Percentiles rank a stretch among this genome's conserved stretches.
phyloP scores from a whole-genome alignment of 2,797 vertebrate genomes.

The Chrosomus eos region DNA sequence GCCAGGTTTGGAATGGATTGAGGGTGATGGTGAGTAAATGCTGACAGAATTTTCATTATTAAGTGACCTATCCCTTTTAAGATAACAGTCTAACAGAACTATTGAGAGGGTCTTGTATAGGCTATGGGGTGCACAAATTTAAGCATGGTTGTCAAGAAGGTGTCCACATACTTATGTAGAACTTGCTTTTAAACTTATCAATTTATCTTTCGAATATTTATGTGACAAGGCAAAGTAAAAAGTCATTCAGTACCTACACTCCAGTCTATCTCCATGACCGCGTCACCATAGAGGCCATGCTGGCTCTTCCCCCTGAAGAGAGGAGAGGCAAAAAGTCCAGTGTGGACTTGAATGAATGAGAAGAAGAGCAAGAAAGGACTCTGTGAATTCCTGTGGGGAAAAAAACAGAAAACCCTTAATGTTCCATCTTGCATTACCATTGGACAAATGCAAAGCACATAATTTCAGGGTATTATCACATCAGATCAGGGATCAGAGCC shows the following conservation, averaged over 20 bases:
- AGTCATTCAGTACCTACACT: constrained; percentile 80
- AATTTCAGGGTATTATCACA: neutral
- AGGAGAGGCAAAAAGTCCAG: constrained; percentile 82
- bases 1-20: neutral
- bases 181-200: neutral
- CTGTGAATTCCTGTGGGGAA: constrained; percentile 71
- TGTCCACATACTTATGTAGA: neutral
- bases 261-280: constrained; percentile 92
- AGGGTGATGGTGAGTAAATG: neutral
- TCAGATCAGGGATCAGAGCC: neutral
- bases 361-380: constrained; percentile 86
- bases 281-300: constrained; percentile 88
- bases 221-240: neutral
- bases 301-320: constrained; percentile 81
- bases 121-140: neutral
- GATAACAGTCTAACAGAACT: neutral
- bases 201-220: neutral
- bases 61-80: neutral
- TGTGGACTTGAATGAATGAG: constrained; percentile 89
- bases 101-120: neutral
- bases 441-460: constrained; percentile 1
- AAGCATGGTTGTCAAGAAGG: neutral
- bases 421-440: neutral
- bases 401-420: neutral
- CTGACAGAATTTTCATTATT: neutral